Evolutionary conservation across 2,888 invertebrate species (phyloP).

Genomic region (Microchrysa polita): DNA sequence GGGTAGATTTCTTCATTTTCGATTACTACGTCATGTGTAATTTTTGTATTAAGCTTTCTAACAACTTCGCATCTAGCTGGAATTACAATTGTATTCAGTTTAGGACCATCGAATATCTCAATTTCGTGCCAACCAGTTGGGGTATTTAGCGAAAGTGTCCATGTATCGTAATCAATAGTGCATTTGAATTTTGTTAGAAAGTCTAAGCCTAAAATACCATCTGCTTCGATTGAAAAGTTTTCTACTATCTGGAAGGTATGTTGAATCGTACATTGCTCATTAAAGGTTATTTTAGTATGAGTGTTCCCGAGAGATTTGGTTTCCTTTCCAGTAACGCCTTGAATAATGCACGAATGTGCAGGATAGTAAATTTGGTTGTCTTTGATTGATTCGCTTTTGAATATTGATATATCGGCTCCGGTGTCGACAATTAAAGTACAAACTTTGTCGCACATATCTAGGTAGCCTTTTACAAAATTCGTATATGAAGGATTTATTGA

Average conservation of each 20-base stretch:
- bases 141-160: no score
- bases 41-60: no score
- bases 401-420: slow-evolving; percentile 34
- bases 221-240: slow-evolving; percentile 21
- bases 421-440: slow-evolving; percentile 31
- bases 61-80: no score
- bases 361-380: slow-evolving; percentile 11
- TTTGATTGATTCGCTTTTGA: slow-evolving; percentile 13
- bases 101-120: no score
- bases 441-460: slow-evolving; percentile 1
- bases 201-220: no score
- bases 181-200: no score
- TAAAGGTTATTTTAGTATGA: slow-evolving; percentile 7
- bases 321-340: slow-evolving; percentile 28
- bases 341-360: slow-evolving; percentile 14
- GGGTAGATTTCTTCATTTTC: no score
- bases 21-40: no score
- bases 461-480: slow-evolving; percentile 27
- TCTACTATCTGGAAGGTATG: slow-evolving; percentile 37
- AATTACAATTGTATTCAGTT: no score
- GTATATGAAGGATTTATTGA: slow-evolving; percentile 6
- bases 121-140: no score
- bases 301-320: slow-evolving; percentile 9
- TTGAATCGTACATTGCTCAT: background rate
- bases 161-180: no score